These are phyloP conservation scores for Haemorhous mexicanus DNA, from an alignment of 2,113 vertebrate genomes.

Conservation along the genomic window DNA sequence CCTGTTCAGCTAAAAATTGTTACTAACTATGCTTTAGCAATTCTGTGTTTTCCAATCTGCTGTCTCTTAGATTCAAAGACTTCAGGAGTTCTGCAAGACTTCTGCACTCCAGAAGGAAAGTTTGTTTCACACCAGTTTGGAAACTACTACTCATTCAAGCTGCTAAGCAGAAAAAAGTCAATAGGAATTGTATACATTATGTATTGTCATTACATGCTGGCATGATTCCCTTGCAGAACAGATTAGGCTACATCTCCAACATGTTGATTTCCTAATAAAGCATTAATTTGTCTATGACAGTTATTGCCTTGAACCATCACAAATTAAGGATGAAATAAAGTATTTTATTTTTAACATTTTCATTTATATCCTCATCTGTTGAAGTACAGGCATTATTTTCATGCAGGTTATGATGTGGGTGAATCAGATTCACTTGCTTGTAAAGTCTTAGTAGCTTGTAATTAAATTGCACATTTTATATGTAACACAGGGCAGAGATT, in stretches of 20 bases:
- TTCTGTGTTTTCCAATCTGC: neutral
- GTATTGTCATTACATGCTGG: neutral
- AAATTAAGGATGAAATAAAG: constrained; percentile 45
- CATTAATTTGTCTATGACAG: constrained; percentile 43
- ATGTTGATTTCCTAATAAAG: constrained; percentile 38
- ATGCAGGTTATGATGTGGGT: constrained; percentile 9
- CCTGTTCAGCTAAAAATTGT: neutral
- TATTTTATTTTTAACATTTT: constrained; percentile 43
- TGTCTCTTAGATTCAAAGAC: neutral
- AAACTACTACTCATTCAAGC: neutral
- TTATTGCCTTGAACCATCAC: constrained; percentile 25
- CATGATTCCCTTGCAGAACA: neutral
- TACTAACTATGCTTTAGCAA: neutral
- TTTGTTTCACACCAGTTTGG: too few relatives aligned
- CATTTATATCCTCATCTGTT: constrained; percentile 39
- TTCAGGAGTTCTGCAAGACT: neutral
- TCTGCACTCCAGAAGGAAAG: too few relatives aligned
- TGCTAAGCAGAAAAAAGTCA: neutral
- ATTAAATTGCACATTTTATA: constrained; percentile 40
- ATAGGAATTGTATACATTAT: neutral
- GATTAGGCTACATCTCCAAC: constrained; percentile 20
- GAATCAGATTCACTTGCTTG: constrained; percentile 37
- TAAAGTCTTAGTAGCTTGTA: constrained; percentile 21
- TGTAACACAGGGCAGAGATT: neutral
- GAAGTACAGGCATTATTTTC: constrained; percentile 21